Percentiles rank a stretch among this genome's conserved stretches.
Conservation (phyloP, 1,140 invertebrate genomes). For the Lepidurus arcticus region DNA sequence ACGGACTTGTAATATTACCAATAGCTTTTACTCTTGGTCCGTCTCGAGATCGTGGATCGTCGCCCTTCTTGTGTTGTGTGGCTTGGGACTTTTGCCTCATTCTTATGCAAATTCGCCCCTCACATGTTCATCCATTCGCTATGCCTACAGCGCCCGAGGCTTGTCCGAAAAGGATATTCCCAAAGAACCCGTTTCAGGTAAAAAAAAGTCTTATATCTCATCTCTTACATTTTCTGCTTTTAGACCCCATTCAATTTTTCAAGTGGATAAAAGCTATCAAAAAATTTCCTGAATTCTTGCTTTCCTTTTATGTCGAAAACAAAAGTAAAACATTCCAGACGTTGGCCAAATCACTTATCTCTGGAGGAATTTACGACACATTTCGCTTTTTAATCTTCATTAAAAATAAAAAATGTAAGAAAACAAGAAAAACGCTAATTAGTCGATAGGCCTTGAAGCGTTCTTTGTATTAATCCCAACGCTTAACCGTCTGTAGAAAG, state of each 20-base stretch:
- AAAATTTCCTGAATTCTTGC: not conserved
- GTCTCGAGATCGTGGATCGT: conserved; percentile 12
- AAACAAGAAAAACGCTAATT: too few species aligned
- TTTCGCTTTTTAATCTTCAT: too few species aligned
- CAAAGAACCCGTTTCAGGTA: conserved; percentile 35
- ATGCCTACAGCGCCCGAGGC: conserved; percentile 33
- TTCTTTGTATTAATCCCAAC: not conserved
- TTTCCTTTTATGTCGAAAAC: not conserved
- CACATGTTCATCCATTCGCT: conserved; percentile 32
- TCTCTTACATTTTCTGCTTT: not conserved
- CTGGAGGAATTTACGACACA: too few species aligned
- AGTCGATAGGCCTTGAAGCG: not conserved
- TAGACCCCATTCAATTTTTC: not conserved
- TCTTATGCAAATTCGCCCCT: conserved; percentile 26
- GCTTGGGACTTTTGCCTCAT: conserved; percentile 16
- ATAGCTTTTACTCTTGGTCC: conserved; percentile 13
- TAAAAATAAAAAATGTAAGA: too few species aligned
- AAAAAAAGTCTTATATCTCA: not conserved
- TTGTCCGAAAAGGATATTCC: conserved; percentile 36
- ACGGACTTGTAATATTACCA: not conserved
- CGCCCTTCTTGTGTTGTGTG: conserved; percentile 23
- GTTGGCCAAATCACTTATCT: too few species aligned
- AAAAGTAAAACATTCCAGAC: not conserved
- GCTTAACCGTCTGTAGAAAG: not conserved
- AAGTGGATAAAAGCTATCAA: not conserved